A percentile compares a stretch with the other conserved stretches of the same genome.
phyloP scores from a whole-genome alignment of 2,888 invertebrate genomes.

The Subacronicta megacephala region DNA sequence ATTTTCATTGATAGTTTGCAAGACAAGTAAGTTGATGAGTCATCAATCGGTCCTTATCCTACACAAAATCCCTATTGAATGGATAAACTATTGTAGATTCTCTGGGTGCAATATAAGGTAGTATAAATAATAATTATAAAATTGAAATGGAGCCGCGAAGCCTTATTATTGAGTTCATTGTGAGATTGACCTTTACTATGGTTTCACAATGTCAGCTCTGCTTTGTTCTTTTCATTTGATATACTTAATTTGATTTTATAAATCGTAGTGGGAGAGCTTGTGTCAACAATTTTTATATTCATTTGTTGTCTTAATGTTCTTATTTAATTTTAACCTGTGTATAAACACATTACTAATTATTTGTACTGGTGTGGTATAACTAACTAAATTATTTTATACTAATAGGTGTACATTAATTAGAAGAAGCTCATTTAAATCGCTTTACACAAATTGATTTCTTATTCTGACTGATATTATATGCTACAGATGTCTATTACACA shows the following conservation, averaged over 20 bases:
- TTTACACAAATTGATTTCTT: constrained; percentile 10
- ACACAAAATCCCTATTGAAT: no score
- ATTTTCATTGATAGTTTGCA: not conserved
- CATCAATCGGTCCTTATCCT: no score
- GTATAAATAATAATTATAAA: constrained; percentile 32
- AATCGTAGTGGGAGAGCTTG: constrained; percentile 10
- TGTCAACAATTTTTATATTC: constrained; percentile 8
- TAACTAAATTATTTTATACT: no score
- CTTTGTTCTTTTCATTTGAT: constrained; percentile 60
- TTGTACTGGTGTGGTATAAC: not conserved
- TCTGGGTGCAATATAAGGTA: constrained; percentile 9
- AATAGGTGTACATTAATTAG: no score
- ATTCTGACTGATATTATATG: not conserved
- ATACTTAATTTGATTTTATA: constrained; percentile 54
- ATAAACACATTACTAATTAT: not conserved
- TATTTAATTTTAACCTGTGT: not conserved
- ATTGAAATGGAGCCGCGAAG: constrained; percentile 60
- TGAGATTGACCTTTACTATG: constrained; percentile 72
- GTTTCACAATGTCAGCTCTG: constrained; percentile 68
- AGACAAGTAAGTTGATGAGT: not conserved
- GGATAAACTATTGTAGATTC: no score
- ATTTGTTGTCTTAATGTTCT: not conserved
- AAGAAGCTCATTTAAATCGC: no score
- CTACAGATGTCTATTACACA: not conserved
- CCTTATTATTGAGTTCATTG: constrained; percentile 66